Base-by-base conservation (phyloP, 2,113 vertebrate genomes). In the Alectura lathami region DNA sequence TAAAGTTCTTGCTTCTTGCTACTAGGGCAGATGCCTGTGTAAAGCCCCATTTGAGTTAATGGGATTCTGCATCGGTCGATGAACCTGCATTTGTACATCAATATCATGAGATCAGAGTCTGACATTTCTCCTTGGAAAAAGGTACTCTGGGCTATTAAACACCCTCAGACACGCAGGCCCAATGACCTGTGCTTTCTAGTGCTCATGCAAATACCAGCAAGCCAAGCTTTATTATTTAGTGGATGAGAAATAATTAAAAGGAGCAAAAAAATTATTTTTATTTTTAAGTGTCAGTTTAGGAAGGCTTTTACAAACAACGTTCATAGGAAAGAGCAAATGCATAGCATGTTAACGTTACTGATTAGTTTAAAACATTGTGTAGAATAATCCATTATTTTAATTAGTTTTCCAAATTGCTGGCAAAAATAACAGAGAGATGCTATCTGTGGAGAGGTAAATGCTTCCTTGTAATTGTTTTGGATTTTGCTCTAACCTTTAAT, bases 371-470 rank as follows among this genome's bases (percentile, higher is more conserved):
- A 95, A 74, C 60, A 88, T 20, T 48, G 76, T 91, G 60, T 74
- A 96, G 56, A 81, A 83, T 90, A 96, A 96, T 94, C 89, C 76
- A 93, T 95, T 96, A 91, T 90, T 91, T 94, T 93, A 97, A 97
- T 94, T 96, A 91, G 72, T 70, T 94, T 95, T 95, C 66, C 64
- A 89, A 90, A 93, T 83, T 81, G 79, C 75, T 75, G 30, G 89
- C 82, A 86, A 93, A 96, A 94, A 89, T 86, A 95, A 83, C 59
- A 67, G 69, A 77, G 72, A 56, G 54, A 88, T 90, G 56, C 68
- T 95, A 68, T 91, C 93, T 93, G 60, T 48, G 43, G 68, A 89
- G 89, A 89, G 80, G 93, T 86, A 95, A 93, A 94, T 63, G 79
- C 54, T 93, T 88, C 82, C 54, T 86, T 89, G 43, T 89, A 96